A percentile compares a stretch with the other conserved stretches of the same genome.
Evolutionary conservation across 2,113 vertebrate genomes (phyloP).

Genomic region (Perccottus glenii): DNA sequence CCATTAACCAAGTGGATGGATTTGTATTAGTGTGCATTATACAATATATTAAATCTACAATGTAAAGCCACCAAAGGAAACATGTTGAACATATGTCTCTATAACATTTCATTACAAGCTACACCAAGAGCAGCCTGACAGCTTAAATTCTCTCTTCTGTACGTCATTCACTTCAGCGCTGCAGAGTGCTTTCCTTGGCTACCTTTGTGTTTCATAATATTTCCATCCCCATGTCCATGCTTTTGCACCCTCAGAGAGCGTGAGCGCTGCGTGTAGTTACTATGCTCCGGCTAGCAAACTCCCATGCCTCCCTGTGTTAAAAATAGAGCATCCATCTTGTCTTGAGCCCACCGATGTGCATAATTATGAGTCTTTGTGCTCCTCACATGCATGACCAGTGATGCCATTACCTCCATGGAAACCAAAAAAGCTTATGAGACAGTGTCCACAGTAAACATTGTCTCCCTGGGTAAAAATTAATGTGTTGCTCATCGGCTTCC

Average conservation of each 20-base stretch:
- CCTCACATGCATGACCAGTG: slow-evolving; percentile 56
- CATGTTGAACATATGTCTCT: too few relatives aligned
- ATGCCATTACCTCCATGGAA: slow-evolving; percentile 73
- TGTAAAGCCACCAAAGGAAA: too few relatives aligned
- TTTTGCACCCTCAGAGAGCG: slow-evolving; percentile 13
- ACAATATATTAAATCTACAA: too few relatives aligned
- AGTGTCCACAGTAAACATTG: slow-evolving; percentile 48
- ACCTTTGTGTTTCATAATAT: slow-evolving; percentile 11
- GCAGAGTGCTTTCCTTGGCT: not conserved
- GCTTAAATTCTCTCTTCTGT: too few relatives aligned
- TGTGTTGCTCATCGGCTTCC: slow-evolving; percentile 59
- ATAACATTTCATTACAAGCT: too few relatives aligned
- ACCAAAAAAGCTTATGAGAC: slow-evolving; percentile 70
- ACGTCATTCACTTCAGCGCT: not conserved
- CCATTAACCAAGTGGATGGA: too few relatives aligned
- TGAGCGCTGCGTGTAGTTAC: slow-evolving; percentile 27
- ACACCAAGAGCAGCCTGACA: not conserved
- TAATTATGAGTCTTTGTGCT: slow-evolving; percentile 71
- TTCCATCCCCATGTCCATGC: slow-evolving; percentile 3
- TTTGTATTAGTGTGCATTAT: too few relatives aligned
- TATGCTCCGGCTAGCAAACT: slow-evolving; percentile 27
- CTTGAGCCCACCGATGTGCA: slow-evolving; percentile 55
- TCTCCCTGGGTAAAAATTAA: slow-evolving; percentile 57
- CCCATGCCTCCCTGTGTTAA: slow-evolving; percentile 42
- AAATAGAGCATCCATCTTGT: slow-evolving; percentile 63